phyloP scores from a whole-genome alignment of 2,113 vertebrate genomes.

The Genyomyrus donnyi region DNA sequence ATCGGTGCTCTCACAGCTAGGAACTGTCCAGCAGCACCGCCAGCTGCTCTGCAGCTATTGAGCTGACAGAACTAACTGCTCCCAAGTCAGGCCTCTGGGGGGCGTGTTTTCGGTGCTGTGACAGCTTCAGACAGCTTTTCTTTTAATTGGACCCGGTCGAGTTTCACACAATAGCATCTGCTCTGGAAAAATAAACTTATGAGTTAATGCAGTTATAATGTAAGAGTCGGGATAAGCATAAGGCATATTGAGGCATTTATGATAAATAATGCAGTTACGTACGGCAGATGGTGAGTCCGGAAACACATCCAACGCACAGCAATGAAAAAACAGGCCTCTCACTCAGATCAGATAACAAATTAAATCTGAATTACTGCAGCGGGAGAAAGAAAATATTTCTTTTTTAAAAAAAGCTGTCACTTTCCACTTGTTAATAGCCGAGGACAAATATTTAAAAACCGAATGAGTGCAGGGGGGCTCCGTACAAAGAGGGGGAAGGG shows the following conservation, averaged over 20 bases:
- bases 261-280: not conserved
- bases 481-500: not conserved
- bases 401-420: not conserved
- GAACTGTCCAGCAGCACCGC: not conserved
- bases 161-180: not conserved
- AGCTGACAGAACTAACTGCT: not conserved
- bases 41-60: not conserved
- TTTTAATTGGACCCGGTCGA: not conserved
- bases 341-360: constrained; percentile 1
- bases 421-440: not conserved
- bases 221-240: not conserved
- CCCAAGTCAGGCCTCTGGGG: not conserved
- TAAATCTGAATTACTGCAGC: constrained; percentile 7
- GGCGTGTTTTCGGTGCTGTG: not conserved
- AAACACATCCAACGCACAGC: not conserved
- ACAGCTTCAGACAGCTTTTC: not conserved
- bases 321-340: not conserved
- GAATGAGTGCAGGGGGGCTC: not conserved
- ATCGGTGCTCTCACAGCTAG: not conserved
- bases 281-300: not conserved
- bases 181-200: not conserved
- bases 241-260: constrained; percentile 2
- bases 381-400: not conserved
- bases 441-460: not conserved
- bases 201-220: constrained; percentile 4